phyloP scores from a whole-genome alignment of 2,797 vertebrate genomes.

The Chloroceryle amazona region DNA sequence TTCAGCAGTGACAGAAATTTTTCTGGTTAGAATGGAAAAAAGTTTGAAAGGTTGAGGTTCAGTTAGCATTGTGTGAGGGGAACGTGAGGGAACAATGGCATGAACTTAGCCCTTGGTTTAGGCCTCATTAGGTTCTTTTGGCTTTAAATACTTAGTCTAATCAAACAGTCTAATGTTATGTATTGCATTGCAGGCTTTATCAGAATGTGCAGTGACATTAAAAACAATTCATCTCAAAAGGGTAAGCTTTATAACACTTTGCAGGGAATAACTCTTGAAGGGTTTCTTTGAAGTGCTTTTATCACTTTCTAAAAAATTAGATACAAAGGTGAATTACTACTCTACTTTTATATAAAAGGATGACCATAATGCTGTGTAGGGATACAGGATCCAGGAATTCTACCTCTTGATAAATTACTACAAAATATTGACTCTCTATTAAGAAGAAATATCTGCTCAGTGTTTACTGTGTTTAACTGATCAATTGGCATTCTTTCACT shows the following conservation, averaged over 20 bases:
- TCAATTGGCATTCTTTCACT: not conserved
- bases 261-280: not conserved
- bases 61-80: not conserved
- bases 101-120: not conserved
- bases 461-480: not conserved
- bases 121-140: not conserved
- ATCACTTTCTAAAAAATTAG: not conserved
- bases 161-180: not conserved
- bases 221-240: constrained; percentile 98
- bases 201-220: constrained; percentile 93
- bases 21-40: not conserved
- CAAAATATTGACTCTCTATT: not conserved
- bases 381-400: not conserved
- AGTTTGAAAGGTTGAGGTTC: not conserved
- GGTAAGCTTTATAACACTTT: constrained; percentile 80
- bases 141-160: not conserved
- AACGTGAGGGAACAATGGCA: not conserved
- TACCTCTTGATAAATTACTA: not conserved
- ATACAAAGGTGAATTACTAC: not conserved
- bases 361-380: not conserved
- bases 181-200: constrained; percentile 88
- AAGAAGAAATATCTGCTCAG: not conserved
- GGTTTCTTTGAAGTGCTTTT: not conserved
- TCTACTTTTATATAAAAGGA: not conserved
- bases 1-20: not conserved